These are phyloP conservation scores for Hypomecis punctinalis DNA, from an alignment of 2,888 invertebrate genomes.

Conservation along the genomic window DNA sequence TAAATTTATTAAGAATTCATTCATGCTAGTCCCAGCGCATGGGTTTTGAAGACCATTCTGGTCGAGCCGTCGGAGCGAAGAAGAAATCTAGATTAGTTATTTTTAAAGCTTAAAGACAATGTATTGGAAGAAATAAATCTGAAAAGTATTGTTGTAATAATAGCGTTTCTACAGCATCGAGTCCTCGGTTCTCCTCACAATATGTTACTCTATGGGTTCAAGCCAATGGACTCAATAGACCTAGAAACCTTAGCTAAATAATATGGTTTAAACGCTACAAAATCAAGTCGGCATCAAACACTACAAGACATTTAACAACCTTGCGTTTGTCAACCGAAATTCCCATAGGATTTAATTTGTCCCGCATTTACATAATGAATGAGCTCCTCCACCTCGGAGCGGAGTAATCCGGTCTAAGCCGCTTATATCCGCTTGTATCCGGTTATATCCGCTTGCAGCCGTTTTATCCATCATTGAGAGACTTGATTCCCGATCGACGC, in stretches of 20 bases:
- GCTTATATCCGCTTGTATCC: conserved; percentile 62
- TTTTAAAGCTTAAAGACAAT: too few relatives aligned
- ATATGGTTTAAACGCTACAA: conserved; percentile 15
- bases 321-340: conserved; percentile 79
- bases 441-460: conserved; percentile 59
- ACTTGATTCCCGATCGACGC: conserved; percentile 82
- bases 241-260: background rate
- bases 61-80: too few relatives aligned
- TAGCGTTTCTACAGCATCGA: too few relatives aligned
- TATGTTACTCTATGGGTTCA: too few relatives aligned
- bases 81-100: too few relatives aligned
- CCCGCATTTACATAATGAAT: conserved; percentile 85
- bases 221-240: background rate
- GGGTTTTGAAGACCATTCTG: too few relatives aligned
- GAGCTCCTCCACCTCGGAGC: conserved; percentile 78
- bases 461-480: conserved; percentile 82
- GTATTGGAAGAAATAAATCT: too few relatives aligned
- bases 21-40: too few relatives aligned
- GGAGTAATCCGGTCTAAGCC: conserved; percentile 69
- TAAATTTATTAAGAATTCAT: too few relatives aligned
- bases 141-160: too few relatives aligned
- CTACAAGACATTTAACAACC: conserved; percentile 61
- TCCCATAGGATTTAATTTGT: conserved; percentile 84
- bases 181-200: too few relatives aligned
- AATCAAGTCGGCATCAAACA: conserved; percentile 52